Conservation (phyloP, 1,140 invertebrate species). For the Mamestra configurata region DNA sequence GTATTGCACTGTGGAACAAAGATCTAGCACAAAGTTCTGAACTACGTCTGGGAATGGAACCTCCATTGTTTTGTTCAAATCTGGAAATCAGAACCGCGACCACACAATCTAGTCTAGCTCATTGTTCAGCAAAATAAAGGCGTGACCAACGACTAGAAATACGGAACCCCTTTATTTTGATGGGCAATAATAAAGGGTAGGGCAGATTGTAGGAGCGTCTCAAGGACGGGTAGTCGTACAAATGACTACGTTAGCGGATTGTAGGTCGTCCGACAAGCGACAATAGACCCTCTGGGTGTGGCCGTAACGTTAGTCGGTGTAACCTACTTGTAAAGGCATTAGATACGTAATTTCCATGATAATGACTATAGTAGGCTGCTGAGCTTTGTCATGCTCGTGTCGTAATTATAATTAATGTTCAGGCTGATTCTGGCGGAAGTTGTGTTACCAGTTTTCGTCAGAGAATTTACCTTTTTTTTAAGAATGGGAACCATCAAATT, state of each 20-base stretch:
- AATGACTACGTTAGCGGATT: conserved; percentile 47
- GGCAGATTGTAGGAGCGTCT: conserved; percentile 49
- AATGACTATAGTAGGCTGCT: background rate
- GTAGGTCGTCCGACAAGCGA: conserved; percentile 46
- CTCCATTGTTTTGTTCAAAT: conserved; percentile 36
- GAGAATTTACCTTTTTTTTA: too few species aligned
- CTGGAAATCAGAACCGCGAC: background rate
- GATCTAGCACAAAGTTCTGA: background rate
- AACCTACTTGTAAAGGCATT: conserved; percentile 21
- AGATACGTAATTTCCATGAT: conserved; percentile 22
- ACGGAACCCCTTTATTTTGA: conserved; percentile 38
- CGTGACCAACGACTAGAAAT: conserved; percentile 18
- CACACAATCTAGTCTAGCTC: conserved; percentile 20
- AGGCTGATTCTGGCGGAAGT: background rate
- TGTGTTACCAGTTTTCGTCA: too few species aligned
- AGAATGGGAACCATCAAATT: too few species aligned
- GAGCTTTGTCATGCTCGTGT: conserved; percentile 1
- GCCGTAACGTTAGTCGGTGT: conserved; percentile 8
- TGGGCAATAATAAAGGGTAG: conserved; percentile 40
- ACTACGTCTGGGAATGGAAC: conserved; percentile 4
- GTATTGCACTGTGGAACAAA: background rate
- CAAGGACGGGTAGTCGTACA: conserved; percentile 54
- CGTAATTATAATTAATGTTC: conserved; percentile 15
- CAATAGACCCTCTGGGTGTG: conserved; percentile 55
- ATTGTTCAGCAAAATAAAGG: conserved; percentile 37